Base-by-base conservation (phyloP, 1,140 invertebrate genomes). In the Drosophila pachea region DNA sequence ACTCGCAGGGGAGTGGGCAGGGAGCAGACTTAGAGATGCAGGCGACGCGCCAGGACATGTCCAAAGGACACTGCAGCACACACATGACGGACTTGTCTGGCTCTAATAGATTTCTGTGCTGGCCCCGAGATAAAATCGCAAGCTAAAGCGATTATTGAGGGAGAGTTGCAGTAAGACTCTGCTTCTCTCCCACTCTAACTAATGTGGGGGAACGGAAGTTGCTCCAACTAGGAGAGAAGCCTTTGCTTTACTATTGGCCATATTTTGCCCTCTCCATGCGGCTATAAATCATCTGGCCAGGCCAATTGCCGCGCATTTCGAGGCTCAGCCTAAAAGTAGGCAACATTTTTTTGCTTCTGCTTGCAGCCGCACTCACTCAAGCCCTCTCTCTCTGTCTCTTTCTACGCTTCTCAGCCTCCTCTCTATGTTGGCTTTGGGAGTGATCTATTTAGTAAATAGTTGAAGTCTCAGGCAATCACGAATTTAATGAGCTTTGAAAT, bases 401-500 rank as follows among this genome's bases (percentile, higher is more conserved):
- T 22, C 22, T 22, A 22, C 49, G 47, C 53, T 8, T 56, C 59
- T 49, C 42, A 22, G n/a, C 4, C 22, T 5, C 3, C 8, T 16
- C 16, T 29, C 45, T n/a, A n/a, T n/a, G n/a, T n/a, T 11, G 54
- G n/a, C 53, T 75, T 68, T 63, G 11, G 55, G 53, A 81, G 64
- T 60, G 55, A 64, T 36, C 63, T 35, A 47, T 50, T 63, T 52
- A 14, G 45, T 45, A 49, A 62, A 48, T 47, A 32, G 42, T 49
- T 38, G 38, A 2, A 6, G 31, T 49, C 11, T 45, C 9, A 5
- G 31, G 14, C 29, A 36, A 31, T 52, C 12, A 32, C 9, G 50
- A 53, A 82, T 64, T 75, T 56, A 84, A 84, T 86, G 81, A 86
- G 81, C 76, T 84, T 74, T 84, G 76, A 84, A 84, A 84, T 84